phyloP scores from a whole-genome alignment of 2,888 invertebrate genomes.

The Troilus luridus region DNA sequence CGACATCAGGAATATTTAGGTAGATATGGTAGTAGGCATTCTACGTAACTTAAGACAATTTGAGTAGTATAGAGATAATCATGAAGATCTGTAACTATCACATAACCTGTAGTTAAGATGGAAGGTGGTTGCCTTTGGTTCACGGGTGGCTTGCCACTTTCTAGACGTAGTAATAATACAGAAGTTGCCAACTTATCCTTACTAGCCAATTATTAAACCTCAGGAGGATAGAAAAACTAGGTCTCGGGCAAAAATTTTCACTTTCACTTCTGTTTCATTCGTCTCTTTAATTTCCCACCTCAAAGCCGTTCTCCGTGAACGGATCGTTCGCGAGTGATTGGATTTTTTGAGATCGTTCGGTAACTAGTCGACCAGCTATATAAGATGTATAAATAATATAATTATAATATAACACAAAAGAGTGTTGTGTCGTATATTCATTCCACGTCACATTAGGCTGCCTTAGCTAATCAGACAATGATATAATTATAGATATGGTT shows the following conservation, averaged over 20 bases:
- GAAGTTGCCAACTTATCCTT: neutral
- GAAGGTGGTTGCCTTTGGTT: neutral
- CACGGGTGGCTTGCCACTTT: slow-evolving; percentile 7
- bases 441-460: too few relatives aligned
- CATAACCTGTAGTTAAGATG: neutral
- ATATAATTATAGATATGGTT: too few relatives aligned
- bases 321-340: neutral
- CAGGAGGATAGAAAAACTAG: slow-evolving; percentile 11
- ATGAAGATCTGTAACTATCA: neutral
- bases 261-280: slow-evolving; percentile 17
- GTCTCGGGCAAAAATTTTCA: slow-evolving; percentile 13
- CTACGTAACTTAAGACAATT: neutral
- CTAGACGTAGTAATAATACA: neutral
- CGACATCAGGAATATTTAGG: neutral
- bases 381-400: neutral
- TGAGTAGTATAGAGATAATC: neutral
- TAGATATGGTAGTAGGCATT: too few relatives aligned
- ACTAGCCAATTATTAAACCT: slow-evolving; percentile 13
- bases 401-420: too few relatives aligned
- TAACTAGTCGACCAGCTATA: neutral
- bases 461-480: too few relatives aligned
- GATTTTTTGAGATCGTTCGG: neutral
- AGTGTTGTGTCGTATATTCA: too few relatives aligned
- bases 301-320: neutral
- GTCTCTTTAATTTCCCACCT: slow-evolving; percentile 1